Base-by-base conservation (phyloP, 2,888 invertebrate species). In the Nephrocerus scutellatus region DNA sequence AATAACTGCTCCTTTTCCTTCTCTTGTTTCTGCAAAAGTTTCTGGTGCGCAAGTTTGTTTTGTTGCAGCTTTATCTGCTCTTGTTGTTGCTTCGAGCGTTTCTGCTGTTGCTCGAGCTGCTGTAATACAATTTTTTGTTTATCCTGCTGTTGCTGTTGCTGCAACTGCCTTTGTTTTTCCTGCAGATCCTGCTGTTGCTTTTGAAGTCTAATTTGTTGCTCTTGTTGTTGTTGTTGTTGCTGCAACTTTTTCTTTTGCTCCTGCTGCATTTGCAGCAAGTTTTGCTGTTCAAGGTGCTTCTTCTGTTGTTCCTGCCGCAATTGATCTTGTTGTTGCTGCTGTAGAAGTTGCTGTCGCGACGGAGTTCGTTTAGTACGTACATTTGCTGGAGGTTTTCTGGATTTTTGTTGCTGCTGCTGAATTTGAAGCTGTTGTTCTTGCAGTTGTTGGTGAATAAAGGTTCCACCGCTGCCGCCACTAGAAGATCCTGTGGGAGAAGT, bases 81-180 rank as follows among this genome's bases (percentile, higher is more conserved):
- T 15, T 19, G 29, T 35, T 32, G 31, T 31, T 31, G 42, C 18
- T 30, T 69, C 68, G 29, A 59, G 59, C 12, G 57, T 46, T 16
- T 56, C 48, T 15, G 63, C 54, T 16, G 59, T 43, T 9, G 56
- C 46, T 10, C 60, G 30, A 39, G 70, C 15, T 43, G 42, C 9
- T 36, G 40, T 4, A 33, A 32, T 24, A 32, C 28, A 23, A 23
- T 33, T 15, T 34, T 38, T 5, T 39, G 35, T n/a, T 26, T 26
- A 2, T 9, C 1, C 12, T 21, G 28, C 3, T 36, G 34, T n/a
- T 41, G 35, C 10, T 38, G 35, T 23, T 43, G 41, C n/a, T 22
- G 30, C 18, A 24, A 5, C 15, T 35, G 30, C 5, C 34, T 26
- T 6, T 24, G 26, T 10, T 32, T 23, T 9, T 29, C 24, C n/a